Evolutionary conservation across 1,140 invertebrate genomes (phyloP).

Genomic region (Solenopsis fugax): DNA sequence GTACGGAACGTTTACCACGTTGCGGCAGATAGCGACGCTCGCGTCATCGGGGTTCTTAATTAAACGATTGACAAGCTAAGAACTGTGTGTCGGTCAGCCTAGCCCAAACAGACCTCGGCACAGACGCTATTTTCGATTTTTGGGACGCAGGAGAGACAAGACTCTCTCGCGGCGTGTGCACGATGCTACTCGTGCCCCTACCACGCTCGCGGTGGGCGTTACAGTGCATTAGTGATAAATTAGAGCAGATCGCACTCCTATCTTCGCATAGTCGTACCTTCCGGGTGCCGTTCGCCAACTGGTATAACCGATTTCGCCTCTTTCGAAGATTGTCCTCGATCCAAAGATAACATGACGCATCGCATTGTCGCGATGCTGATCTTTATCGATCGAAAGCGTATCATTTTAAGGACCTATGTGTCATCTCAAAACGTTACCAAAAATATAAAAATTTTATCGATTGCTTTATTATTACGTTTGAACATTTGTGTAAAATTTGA

Average conservation of each 20-base stretch:
- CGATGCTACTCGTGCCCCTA: slow-evolving; percentile 63
- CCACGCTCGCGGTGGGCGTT: slow-evolving; percentile 81
- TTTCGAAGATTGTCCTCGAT: slow-evolving; percentile 81
- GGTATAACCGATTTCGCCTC: slow-evolving; percentile 77
- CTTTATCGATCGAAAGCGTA: neutral
- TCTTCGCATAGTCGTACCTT: slow-evolving; percentile 81
- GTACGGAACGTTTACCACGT: neutral
- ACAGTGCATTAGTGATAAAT: slow-evolving; percentile 85
- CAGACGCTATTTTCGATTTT: slow-evolving; percentile 82
- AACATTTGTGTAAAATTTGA: too few species aligned
- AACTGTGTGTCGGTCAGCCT: slow-evolving; percentile 64
- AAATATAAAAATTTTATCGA: too few species aligned
- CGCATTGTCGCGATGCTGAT: neutral
- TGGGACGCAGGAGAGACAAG: slow-evolving; percentile 60
- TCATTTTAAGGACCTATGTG: neutral
- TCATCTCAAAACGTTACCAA: too few species aligned
- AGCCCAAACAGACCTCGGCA: slow-evolving; percentile 56
- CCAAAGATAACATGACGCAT: slow-evolving; percentile 81
- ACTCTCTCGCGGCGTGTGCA: slow-evolving; percentile 12
- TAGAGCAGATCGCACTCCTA: slow-evolving; percentile 83
- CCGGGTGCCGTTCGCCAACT: slow-evolving; percentile 84
- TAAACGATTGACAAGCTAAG: slow-evolving; percentile 83
- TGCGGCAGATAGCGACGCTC: slow-evolving; percentile 12
- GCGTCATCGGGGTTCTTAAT: slow-evolving; percentile 78
- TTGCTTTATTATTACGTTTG: too few species aligned